Conservation (phyloP, 2,113 vertebrate genomes). For the Zeus faber region DNA sequence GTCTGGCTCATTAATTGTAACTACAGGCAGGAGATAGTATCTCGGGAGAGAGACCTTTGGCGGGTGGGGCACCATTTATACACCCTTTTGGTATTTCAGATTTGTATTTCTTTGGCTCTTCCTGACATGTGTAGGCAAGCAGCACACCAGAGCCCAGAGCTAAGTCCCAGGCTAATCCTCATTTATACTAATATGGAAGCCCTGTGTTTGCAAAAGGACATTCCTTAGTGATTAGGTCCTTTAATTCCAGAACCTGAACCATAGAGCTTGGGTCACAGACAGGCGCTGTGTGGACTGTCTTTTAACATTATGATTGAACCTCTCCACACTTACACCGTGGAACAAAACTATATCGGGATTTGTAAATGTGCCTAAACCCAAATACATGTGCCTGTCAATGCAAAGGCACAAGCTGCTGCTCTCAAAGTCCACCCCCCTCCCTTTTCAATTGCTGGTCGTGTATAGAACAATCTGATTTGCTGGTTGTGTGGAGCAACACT, state of each 20-base stretch:
- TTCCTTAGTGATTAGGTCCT: conserved; percentile 66
- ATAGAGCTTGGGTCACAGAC: not conserved
- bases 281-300: conserved; percentile 11
- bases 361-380: not conserved
- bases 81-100: conserved; percentile 20
- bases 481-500: no score
- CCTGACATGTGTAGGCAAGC: conserved; percentile 46
- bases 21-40: no score
- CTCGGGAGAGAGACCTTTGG: conserved; percentile 24
- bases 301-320: not conserved
- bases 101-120: conserved; percentile 11
- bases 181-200: conserved; percentile 64
- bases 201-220: conserved; percentile 64
- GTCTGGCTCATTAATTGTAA: no score
- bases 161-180: conserved; percentile 50
- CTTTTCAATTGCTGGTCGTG: not conserved
- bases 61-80: conserved; percentile 31
- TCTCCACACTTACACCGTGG: not conserved
- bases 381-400: no score
- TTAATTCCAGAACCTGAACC: conserved; percentile 51
- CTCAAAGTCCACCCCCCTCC: not conserved
- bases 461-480: conserved; percentile 1
- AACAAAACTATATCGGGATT: conserved; percentile 1
- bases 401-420: no score
- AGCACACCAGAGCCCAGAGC: conserved; percentile 45